phyloP scores from a whole-genome alignment of 2,113 vertebrate genomes.

The Otis tarda region DNA sequence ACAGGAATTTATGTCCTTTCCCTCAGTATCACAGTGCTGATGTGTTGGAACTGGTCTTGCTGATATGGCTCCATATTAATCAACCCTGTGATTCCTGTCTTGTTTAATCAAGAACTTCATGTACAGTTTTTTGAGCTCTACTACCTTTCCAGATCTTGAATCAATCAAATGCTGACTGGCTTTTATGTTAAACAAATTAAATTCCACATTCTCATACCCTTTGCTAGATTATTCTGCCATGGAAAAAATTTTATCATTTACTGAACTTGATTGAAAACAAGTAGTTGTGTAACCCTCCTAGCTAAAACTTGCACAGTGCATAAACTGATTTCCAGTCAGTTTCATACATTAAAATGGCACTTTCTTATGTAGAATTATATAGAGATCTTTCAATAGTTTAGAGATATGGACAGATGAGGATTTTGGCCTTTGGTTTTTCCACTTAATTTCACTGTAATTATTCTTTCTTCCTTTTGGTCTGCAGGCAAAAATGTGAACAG shows the following conservation, averaged over 20 bases:
- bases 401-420: not conserved
- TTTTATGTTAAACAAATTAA: conserved; percentile 53
- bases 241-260: not conserved
- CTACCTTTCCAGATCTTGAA: conserved; percentile 36
- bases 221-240: conserved; percentile 10
- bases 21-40: not conserved
- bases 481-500: not conserved
- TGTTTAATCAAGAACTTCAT: conserved; percentile 46
- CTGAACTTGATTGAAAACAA: conserved; percentile 1
- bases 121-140: conserved; percentile 23
- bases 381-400: not conserved
- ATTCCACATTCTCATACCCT: conserved; percentile 19
- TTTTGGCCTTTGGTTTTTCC: not conserved
- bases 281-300: not conserved
- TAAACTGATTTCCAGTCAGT: not conserved
- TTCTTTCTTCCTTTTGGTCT: not conserved
- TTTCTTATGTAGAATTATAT: not conserved
- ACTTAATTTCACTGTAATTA: not conserved
- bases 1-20: not conserved
- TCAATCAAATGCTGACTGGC: conserved; percentile 38
- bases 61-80: conserved; percentile 18
- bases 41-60: not conserved
- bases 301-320: not conserved
- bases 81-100: conserved; percentile 33
- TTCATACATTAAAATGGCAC: not conserved